Evolutionary conservation across 2,797 vertebrate species (phyloP), one percentile per base, ranked within the genome.

Genomic region (Aulostomus chinensis): DNA sequence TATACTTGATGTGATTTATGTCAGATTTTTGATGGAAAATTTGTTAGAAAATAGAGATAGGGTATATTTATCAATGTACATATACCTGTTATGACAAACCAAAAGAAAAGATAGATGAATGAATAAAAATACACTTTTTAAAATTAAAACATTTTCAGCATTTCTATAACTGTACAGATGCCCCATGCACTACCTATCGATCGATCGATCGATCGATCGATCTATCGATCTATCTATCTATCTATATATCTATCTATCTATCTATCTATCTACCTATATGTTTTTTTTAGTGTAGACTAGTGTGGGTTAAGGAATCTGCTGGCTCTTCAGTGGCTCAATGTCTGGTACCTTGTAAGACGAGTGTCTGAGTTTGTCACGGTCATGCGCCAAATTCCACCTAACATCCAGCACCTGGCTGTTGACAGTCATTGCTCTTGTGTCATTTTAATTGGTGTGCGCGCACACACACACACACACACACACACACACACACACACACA

Each of bases 381-480:
- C 79, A 63, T 30, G 70, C 25, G 30, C 26, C 49, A 76, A 47
- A 83, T 80, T 76, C 69, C 65, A 32, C 57, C 48, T 37, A 37
- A 68, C 58, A 10, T 73, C 57, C 59, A 53, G 37, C 78, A 81
- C 80, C 78, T 81, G 77, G 58, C 66, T 72, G 76, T 35, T 69
- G 73, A 84, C 74, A 82, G 69, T 70, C 69, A 73, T 65, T 25
- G 34, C 65, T 67, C 25, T 62, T 12, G 41, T 42, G 65, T 41
- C 75, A 83, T 58, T 78, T 75, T 75, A 73, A 80, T 62, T 69
- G 58, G 39, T 25, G 39, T 17, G 1, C 30, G 1, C 22, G 9
- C 35, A 31, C 24, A 21, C 33, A 35, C 56, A 30, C 47, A 50
- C 24, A 26, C 28, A 52, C 47, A 75, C n/a, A n/a, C n/a, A n/a